These are phyloP conservation scores for Cydia amplana DNA, from an alignment of 1,140 invertebrate species.

Conservation along the genomic window DNA sequence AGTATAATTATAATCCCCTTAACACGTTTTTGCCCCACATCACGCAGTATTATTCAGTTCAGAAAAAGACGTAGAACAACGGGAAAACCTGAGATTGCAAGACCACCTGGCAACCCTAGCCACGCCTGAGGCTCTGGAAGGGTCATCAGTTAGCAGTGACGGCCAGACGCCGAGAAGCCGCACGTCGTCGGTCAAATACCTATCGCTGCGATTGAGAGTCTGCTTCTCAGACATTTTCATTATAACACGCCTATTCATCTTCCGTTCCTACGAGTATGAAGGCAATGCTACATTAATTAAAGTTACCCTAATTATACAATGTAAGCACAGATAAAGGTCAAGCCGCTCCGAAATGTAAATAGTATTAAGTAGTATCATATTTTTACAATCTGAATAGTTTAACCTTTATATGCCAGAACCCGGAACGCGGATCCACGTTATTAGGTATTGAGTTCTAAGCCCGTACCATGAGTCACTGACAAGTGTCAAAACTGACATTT, in stretches of 20 bases:
- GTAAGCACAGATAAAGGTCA: neutral
- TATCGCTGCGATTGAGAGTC: slow-evolving; percentile 1
- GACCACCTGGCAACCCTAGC: neutral
- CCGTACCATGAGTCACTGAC: too few species aligned
- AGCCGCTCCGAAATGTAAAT: too few species aligned
- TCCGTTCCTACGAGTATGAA: neutral
- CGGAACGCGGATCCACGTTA: too few species aligned
- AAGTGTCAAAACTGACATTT: too few species aligned
- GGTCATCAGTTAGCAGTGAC: slow-evolving; percentile 3
- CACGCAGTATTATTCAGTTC: too few species aligned
- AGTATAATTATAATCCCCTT: too few species aligned
- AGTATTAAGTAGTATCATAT: too few species aligned
- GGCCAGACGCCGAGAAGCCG: slow-evolving; percentile 6
- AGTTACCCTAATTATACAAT: neutral
- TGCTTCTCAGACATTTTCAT: neutral
- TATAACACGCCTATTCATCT: neutral
- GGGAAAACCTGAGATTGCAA: neutral
- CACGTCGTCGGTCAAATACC: neutral
- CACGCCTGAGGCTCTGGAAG: neutral
- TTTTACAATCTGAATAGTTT: too few species aligned
- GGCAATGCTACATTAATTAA: neutral
- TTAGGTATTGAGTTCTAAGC: too few species aligned
- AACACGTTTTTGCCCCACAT: too few species aligned
- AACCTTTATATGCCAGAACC: too few species aligned
- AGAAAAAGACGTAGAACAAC: too few species aligned